These are phyloP conservation scores for Aricia agestis DNA, from an alignment of 1,140 invertebrate genomes.

Conservation along the genomic window DNA sequence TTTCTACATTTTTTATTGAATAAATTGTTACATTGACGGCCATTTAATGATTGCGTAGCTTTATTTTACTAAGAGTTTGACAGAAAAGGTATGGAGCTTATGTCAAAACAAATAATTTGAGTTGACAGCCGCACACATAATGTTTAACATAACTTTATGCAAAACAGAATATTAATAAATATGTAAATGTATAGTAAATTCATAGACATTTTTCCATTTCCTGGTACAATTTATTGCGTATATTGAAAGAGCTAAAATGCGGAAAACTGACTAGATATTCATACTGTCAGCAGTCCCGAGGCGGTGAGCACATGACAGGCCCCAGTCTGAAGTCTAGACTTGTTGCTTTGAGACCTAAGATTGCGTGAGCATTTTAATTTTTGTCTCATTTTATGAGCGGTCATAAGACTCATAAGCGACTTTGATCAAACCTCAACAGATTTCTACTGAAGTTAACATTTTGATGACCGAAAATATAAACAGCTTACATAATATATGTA, in stretches of 20 bases:
- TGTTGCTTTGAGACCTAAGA: slow-evolving; percentile 19
- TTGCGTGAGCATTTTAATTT: slow-evolving; percentile 18
- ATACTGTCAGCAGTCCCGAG: slow-evolving; percentile 3
- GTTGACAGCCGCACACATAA: too few relatives aligned
- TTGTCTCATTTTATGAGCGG: background rate
- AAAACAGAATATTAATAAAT: too few relatives aligned
- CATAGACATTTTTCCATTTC: too few relatives aligned
- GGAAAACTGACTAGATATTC: background rate
- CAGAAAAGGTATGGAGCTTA: too few relatives aligned
- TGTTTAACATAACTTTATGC: too few relatives aligned
- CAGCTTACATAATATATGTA: too few relatives aligned
- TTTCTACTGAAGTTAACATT: background rate
- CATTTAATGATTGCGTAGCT: too few relatives aligned
- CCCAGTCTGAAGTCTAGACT: slow-evolving; percentile 17
- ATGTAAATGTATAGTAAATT: too few relatives aligned
- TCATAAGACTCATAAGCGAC: background rate
- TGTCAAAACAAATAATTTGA: too few relatives aligned
- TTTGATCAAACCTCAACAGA: background rate
- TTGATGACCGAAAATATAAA: background rate
- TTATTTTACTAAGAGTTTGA: too few relatives aligned
- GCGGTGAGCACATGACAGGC: slow-evolving; percentile 8
- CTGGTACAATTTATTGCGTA: background rate
- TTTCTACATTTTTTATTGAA: background rate
- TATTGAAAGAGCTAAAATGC: background rate
- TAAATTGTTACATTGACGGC: too few relatives aligned